Evolutionary conservation across 2,888 invertebrate species (phyloP), one percentile per base, ranked within the genome.

Genomic region (Polyploca ridens): DNA sequence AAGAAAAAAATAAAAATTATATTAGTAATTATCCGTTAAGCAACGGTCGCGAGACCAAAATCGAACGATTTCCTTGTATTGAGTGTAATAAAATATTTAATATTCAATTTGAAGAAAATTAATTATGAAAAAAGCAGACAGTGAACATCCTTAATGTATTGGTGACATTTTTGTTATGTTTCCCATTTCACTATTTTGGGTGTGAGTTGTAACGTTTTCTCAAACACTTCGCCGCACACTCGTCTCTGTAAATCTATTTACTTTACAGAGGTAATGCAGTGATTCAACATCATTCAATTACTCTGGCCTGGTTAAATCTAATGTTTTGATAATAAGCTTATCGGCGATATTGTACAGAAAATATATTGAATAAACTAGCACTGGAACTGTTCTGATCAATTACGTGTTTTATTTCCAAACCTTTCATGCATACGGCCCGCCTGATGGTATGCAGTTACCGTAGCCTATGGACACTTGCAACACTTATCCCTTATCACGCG

Each of bases 341-440:
- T 84, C 82, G 85, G 84, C 84, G 82, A 84, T 84, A 85, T 83
- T 92, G 90, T 92, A 92, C 86, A 90, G 84, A 83, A 78, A 82
- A 81, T 72, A 65, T 81, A 86, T 88, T 84, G 81, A 92, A 91
- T 88, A 90, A 90, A 90, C 82, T 85, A 87, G 86, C 87, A 89
- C 85, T 80, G 81, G 85, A 88, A 87, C 90, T 90, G 90, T 90
- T 90, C 86, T 87, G 85, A 85, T 81, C 83, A 83, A 71, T 64
- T 64, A 74, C 74, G 78, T 87, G 86, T 85, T 83, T 84, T 78
- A 58, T 63, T 58, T 41, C 7, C 0, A 59, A 41, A 13, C 41
- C 41, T 41, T 1, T 5, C 5, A 7, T 7, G 3, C 33, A 7
- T 7, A 1, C 8, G 7, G 8, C 8, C 1, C 38, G 38, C 8